These are phyloP conservation scores for Microplitis demolitor DNA, from an alignment of 1,140 invertebrate species.

Conservation along the genomic window DNA sequence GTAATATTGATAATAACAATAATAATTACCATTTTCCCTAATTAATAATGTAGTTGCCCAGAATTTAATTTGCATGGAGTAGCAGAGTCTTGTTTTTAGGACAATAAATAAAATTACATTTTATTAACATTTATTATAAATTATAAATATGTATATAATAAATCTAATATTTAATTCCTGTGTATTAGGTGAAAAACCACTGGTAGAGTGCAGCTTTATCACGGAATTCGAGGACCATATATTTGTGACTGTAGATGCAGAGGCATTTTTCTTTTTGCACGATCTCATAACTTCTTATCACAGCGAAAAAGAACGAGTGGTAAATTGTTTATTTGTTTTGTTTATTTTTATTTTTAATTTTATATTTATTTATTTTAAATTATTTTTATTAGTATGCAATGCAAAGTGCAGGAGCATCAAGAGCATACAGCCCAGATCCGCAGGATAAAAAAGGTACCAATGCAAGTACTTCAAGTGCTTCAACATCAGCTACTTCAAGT, in stretches of 20 bases:
- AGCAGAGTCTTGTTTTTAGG: not conserved
- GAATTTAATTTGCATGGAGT: slow-evolving; percentile 1
- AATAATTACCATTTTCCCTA: not conserved
- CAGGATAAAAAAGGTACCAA: slow-evolving; percentile 45
- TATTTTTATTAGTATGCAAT: not conserved
- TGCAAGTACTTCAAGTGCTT: slow-evolving; percentile 30
- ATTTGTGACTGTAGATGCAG: slow-evolving; percentile 96
- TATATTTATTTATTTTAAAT: not conserved
- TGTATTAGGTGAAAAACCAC: slow-evolving; percentile 77
- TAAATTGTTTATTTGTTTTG: slow-evolving; percentile 56
- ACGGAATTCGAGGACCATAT: slow-evolving; percentile 99
- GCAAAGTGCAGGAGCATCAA: slow-evolving; percentile 42
- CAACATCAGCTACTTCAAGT: slow-evolving; percentile 36
- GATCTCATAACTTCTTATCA: slow-evolving; percentile 96
- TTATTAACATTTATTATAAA: not conserved
- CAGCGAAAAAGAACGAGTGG: slow-evolving; percentile 86
- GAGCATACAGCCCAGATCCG: slow-evolving; percentile 59
- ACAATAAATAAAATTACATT: not conserved
- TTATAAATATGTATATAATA: not conserved
- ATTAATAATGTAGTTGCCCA: not conserved
- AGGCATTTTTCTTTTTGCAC: slow-evolving; percentile 96
- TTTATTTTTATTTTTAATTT: not conserved
- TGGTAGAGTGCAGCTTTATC: slow-evolving; percentile 95
- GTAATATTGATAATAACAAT: not conserved
- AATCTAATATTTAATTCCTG: slow-evolving; percentile 1